Evolutionary conservation across 2,888 invertebrate genomes (phyloP), one percentile per base, ranked within the genome.

Genomic region (Drosophila histrio): DNA sequence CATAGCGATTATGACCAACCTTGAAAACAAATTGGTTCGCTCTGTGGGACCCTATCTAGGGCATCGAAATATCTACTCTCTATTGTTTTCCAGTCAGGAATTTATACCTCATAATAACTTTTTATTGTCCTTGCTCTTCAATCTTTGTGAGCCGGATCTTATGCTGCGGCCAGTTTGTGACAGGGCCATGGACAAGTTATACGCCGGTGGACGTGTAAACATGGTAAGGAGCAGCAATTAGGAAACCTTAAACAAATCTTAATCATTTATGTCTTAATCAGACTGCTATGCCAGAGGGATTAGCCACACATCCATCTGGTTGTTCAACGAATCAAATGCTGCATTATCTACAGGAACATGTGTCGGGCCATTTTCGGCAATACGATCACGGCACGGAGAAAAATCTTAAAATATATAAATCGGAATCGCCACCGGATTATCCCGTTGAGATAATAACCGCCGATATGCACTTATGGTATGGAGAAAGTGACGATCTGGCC

Each of bases 101-200:
- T 94, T 96, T 62, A 63, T 94, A 46, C 95, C 96, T 0, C 93
- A 93, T 36, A 91, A 85, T 47, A 89, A 87, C 0, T 89, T 95
- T 1, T 85, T 93, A 67, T 89, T 91, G 2, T 89, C 92, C 0
- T 89, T 93, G 5, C 93, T 93, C 0, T 89, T 92, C 53, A 72
- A 91, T 0, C 36, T 2, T 0, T 95, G 95, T 77, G 76, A 77
- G 5, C 68, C 75, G 0, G 69, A 85, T 43, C 39, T 68, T 0
- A 5, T 43, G 28, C 44, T 72, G 26, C 72, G 77, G 9, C 43
- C 91, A 0, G 61, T 95, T 1, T 96, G 96, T 89, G 92, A 92
- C 24, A 94, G 94, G 7, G 38, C 61, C 74, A 86, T 94, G 6
- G 77, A 94, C 1, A 94, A 94, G 85, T 89, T 95, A 1, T 72